Evolutionary conservation across 2,888 invertebrate genomes (phyloP).

Genomic region (Lithophane socia): DNA sequence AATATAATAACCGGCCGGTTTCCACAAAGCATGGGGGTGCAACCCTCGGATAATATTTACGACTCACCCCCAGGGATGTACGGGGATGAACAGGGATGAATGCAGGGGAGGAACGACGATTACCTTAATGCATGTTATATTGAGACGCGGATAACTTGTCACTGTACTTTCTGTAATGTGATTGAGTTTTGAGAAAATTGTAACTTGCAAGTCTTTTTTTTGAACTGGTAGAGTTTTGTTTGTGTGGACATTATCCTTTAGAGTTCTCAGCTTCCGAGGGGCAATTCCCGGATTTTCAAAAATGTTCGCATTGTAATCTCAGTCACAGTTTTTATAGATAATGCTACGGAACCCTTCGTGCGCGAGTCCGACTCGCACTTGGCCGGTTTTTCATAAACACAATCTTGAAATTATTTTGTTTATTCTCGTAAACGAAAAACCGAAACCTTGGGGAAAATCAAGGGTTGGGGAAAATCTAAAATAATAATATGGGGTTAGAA

Average conservation of each 20-base stretch:
- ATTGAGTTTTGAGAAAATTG: slow-evolving; percentile 40
- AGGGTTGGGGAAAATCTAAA: no score
- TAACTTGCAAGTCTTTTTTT: not conserved
- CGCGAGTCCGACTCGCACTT: no score
- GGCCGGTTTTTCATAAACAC: no score
- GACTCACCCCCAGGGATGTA: slow-evolving; percentile 43
- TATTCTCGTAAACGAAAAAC: not conserved
- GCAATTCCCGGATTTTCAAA: not conserved
- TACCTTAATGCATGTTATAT: slow-evolving; percentile 79
- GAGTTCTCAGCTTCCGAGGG: not conserved
- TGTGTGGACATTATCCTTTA: not conserved
- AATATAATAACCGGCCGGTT: slow-evolving; percentile 54
- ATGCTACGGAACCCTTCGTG: no score
- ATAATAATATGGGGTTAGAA: no score
- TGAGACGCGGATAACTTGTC: slow-evolving; percentile 62
- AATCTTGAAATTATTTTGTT: not conserved
- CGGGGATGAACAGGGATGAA: slow-evolving; percentile 47
- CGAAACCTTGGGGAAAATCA: no score
- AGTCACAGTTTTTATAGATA: no score
- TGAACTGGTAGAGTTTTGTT: not conserved
- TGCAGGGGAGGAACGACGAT: slow-evolving; percentile 68
- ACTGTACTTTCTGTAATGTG: slow-evolving; percentile 32
- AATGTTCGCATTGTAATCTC: no score
- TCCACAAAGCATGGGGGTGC: slow-evolving; percentile 50
- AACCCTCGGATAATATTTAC: slow-evolving; percentile 58